Evolutionary conservation across 2,888 invertebrate species (phyloP).

Genomic region (Iselma pallidipennis): DNA sequence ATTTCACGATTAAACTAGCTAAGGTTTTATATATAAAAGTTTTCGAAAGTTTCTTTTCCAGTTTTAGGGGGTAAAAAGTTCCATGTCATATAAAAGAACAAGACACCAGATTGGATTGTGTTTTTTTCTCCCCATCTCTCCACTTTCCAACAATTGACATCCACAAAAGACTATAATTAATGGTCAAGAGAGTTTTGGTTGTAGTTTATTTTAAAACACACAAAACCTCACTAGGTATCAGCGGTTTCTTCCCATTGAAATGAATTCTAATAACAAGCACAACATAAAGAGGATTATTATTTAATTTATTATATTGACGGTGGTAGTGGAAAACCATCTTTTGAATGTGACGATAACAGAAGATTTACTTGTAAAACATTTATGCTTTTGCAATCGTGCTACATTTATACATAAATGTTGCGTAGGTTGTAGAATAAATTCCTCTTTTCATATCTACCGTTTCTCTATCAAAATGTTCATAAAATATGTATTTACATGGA

Average conservation of each 20-base stretch:
- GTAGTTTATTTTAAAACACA: not conserved
- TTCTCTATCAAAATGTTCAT: not conserved
- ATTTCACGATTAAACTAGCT: slow-evolving; percentile 2
- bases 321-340: not conserved
- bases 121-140: not conserved
- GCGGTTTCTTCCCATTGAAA: too few relatives aligned
- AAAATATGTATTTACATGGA: not conserved
- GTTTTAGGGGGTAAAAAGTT: not conserved
- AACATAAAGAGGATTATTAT: not conserved
- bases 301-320: not conserved
- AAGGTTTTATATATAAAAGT: slow-evolving; percentile 2
- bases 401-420: not conserved
- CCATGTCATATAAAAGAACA: not conserved
- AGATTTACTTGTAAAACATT: not conserved
- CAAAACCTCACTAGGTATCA: too few relatives aligned
- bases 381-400: not conserved
- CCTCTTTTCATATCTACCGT: not conserved
- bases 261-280: too few relatives aligned
- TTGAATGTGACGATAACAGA: not conserved
- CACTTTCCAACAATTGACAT: not conserved
- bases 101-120: not conserved
- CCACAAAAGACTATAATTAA: not conserved
- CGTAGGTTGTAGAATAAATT: not conserved
- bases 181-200: too few relatives aligned
- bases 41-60: not conserved